Evolutionary conservation across 2,888 invertebrate genomes (phyloP).

Genomic region (Bombylius major): DNA sequence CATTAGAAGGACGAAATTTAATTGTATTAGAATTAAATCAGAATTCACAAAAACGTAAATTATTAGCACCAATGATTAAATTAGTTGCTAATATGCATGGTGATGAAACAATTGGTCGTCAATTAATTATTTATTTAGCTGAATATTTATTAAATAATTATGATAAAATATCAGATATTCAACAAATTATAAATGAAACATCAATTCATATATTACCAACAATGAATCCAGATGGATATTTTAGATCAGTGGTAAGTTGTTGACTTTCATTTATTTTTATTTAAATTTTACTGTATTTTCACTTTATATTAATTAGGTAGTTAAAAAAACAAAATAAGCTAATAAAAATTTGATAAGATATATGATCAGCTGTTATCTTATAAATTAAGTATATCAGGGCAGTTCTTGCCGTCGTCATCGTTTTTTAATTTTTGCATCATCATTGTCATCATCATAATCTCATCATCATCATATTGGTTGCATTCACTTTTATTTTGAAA

Average conservation of each 20-base stretch:
- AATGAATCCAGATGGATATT: slow-evolving; percentile 94
- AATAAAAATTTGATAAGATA: too few species aligned
- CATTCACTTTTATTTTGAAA: too few species aligned
- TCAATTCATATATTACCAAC: slow-evolving; percentile 93
- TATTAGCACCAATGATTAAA: slow-evolving; percentile 75
- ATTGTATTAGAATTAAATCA: slow-evolving; percentile 57
- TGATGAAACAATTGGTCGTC: slow-evolving; percentile 78
- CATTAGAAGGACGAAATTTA: slow-evolving; percentile 57
- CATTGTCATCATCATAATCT: too few species aligned
- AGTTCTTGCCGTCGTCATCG: too few species aligned
- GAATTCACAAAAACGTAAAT: slow-evolving; percentile 41
- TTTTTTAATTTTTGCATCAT: too few species aligned
- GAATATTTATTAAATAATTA: slow-evolving; percentile 69
- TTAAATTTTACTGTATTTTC: too few species aligned
- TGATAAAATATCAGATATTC: slow-evolving; percentile 51
- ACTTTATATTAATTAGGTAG: too few species aligned
- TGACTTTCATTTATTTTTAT: too few species aligned
- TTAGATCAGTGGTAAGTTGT: slow-evolving; percentile 51
- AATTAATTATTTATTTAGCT: slow-evolving; percentile 68
- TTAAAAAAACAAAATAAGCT: too few species aligned
- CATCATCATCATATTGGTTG: too few species aligned
- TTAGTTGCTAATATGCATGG: slow-evolving; percentile 93
- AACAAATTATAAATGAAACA: slow-evolving; percentile 64
- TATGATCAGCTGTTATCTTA: too few species aligned
- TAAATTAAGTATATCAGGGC: too few species aligned